These are phyloP conservation scores for Alligator sinensis DNA, from an alignment of 2,113 vertebrate genomes.

Conservation along the genomic window DNA sequence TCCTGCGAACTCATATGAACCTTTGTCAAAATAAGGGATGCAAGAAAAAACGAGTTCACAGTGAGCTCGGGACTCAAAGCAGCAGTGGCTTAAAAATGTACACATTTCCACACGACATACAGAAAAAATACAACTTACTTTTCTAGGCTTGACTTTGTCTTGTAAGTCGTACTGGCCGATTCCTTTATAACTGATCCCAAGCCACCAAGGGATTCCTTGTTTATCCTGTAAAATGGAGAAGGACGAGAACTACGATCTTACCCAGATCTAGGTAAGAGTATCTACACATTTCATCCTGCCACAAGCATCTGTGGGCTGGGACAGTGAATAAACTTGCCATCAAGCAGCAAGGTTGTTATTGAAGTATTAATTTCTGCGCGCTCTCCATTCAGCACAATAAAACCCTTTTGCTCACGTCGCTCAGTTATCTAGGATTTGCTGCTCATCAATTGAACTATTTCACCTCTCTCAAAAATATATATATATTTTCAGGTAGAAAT, in stretches of 20 bases:
- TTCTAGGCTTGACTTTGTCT: conserved; percentile 96
- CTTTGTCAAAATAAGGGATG: conserved; percentile 30
- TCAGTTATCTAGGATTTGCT: background rate
- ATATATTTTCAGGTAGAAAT: background rate
- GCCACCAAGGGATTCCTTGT: conserved; percentile 98
- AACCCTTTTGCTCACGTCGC: background rate
- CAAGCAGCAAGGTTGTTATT: conserved; percentile 17
- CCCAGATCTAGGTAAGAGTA: conserved; percentile 21
- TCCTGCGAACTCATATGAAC: conserved; percentile 15
- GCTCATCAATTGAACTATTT: conserved; percentile 33
- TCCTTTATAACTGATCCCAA: conserved; percentile 97
- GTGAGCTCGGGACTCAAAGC: background rate
- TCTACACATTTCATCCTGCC: conserved; percentile 6
- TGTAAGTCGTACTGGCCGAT: conserved; percentile 96
- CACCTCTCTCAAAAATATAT: background rate
- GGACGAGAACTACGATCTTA: conserved; percentile 12
- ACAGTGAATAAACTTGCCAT: conserved; percentile 50
- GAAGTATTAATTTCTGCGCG: conserved; percentile 23
- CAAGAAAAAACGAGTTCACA: background rate
- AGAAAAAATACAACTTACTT: conserved; percentile 78
- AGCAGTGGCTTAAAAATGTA: background rate
- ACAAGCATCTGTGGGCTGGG: conserved; percentile 28
- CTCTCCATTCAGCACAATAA: conserved; percentile 12
- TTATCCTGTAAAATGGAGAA: conserved; percentile 88
- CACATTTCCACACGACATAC: background rate